Percentiles rank a stretch among this genome's conserved stretches.
phyloP scores from a whole-genome alignment of 2,888 invertebrate genomes.

The Macaria liturata region DNA sequence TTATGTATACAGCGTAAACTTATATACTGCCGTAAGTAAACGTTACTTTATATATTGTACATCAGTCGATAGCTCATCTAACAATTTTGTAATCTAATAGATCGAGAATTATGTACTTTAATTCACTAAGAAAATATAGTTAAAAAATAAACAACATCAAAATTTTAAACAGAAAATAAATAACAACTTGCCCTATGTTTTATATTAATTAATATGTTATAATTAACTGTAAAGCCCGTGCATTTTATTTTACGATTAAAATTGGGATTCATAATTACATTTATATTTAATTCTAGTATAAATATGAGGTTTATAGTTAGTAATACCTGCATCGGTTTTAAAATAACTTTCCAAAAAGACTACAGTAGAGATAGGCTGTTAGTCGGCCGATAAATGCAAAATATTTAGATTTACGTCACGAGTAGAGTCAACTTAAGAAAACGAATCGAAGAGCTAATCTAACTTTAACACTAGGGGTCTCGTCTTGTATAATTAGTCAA shows the following conservation, averaged over 20 bases:
- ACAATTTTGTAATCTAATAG: constrained; percentile 80
- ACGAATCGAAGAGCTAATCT: constrained; percentile 63
- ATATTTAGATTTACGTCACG: constrained; percentile 47
- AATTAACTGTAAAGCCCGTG: constrained; percentile 82
- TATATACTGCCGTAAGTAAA: constrained; percentile 81
- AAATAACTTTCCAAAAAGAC: constrained; percentile 76
- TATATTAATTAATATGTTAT: constrained; percentile 80
- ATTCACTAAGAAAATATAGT: constrained; percentile 73
- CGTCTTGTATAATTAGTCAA: constrained; percentile 82
- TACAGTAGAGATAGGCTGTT: constrained; percentile 58
- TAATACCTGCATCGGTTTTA: constrained; percentile 82
- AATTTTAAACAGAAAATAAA: constrained; percentile 84
- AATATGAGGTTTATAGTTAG: constrained; percentile 81
- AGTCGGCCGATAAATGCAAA: constrained; percentile 71
- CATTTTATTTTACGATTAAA: constrained; percentile 77
- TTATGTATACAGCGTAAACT: constrained; percentile 71
- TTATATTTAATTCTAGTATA: constrained; percentile 80
- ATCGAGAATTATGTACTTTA: constrained; percentile 81
- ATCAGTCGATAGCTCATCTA: constrained; percentile 82
- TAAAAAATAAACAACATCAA: constrained; percentile 82
- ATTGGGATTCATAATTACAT: constrained; percentile 76
- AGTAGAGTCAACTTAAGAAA: constrained; percentile 70
- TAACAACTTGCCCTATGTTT: constrained; percentile 84
- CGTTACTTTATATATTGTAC: constrained; percentile 81
- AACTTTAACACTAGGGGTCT: constrained; percentile 76